A percentile compares a stretch with the other conserved stretches of the same genome.
Evolutionary conservation across 1,140 invertebrate species (phyloP).

Genomic region (Helicoverpa armigera): DNA sequence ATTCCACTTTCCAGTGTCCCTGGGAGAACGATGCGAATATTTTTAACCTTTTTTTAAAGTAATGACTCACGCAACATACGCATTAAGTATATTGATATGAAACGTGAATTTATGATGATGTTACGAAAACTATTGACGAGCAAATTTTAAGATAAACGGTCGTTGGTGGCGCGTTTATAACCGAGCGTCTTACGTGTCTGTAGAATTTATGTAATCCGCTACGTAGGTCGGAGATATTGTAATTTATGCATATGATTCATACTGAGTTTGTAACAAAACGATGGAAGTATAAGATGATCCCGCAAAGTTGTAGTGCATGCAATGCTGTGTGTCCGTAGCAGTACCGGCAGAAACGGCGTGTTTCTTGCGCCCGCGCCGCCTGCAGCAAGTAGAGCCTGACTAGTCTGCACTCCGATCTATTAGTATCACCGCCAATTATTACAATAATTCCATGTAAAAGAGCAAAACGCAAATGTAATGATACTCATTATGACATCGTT

Average conservation of each 20-base stretch:
- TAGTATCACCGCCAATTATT: conserved; percentile 26
- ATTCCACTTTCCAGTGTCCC: conserved; percentile 62
- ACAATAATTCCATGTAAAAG: conserved; percentile 31
- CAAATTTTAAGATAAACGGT: background rate
- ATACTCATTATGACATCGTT: conserved; percentile 43
- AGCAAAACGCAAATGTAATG: conserved; percentile 40
- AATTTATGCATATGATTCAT: conserved; percentile 15
- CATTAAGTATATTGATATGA: conserved; percentile 43
- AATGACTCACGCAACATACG: conserved; percentile 55
- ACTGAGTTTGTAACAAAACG: background rate
- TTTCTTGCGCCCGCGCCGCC: conserved; percentile 30
- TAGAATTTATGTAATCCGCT: conserved; percentile 10
- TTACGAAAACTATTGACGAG: conserved; percentile 8
- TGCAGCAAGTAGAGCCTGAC: conserved; percentile 31
- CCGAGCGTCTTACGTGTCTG: background rate
- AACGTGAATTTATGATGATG: conserved; percentile 29
- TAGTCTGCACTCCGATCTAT: background rate
- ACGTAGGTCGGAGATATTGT: background rate
- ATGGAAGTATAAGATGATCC: background rate
- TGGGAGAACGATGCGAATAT: conserved; percentile 68
- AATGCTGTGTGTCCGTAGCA: background rate
- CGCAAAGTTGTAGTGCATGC: background rate
- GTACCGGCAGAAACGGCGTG: background rate
- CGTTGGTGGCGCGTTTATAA: conserved; percentile 5
- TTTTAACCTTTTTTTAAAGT: conserved; percentile 63